Evolutionary conservation across 2,888 invertebrate genomes (phyloP), one percentile per base, ranked within the genome.

Genomic region (Allacma fusca): DNA sequence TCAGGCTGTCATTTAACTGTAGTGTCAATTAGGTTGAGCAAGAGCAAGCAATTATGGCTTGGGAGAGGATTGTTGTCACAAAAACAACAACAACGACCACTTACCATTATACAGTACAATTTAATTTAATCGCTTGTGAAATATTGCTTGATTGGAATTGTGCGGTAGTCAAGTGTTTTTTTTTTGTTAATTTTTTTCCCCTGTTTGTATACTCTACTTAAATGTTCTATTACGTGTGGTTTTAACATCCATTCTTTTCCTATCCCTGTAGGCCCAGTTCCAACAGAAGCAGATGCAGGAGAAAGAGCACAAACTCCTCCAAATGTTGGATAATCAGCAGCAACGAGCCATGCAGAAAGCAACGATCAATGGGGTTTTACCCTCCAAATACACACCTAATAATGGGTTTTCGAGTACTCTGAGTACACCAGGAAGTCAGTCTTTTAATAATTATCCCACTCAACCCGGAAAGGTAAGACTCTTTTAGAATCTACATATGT

Each of bases 221-320:
- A 4, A 34, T 34, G 4, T 34, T 7, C 4, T 34, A 34, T 34
- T 34, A 34, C 34, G 9, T 34, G 4, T 34, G 4, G 34, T 57
- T 57, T 57, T 57, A 9, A 16, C 57, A 57, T 4, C 57, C 16
- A 57, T 16, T 21, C 57, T 57, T 34, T 34, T 34, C 34, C 9
- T 34, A 7, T 34, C 16, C 16, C 5, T 87, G 2, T 89, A 94
- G 94, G 93, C 94, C 81, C 90, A 92, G 79, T 94, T 93, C 87
- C 94, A 94, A 86, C 93, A 94, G 86, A 92, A 91, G 85, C 94
- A 93, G 85, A 89, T 93, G 87, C 91, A 92, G 86, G 94, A 94
- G 86, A 91, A 93, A 82, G 94, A 94, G 86, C 90, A 92, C 87
- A 93, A 92, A 85, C 90, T 93, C 78, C 88, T 93, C 50, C 91